These are phyloP conservation scores for Molossus molossus DNA, from an alignment of 2,797 vertebrate genomes.

Conservation along the genomic window DNA sequence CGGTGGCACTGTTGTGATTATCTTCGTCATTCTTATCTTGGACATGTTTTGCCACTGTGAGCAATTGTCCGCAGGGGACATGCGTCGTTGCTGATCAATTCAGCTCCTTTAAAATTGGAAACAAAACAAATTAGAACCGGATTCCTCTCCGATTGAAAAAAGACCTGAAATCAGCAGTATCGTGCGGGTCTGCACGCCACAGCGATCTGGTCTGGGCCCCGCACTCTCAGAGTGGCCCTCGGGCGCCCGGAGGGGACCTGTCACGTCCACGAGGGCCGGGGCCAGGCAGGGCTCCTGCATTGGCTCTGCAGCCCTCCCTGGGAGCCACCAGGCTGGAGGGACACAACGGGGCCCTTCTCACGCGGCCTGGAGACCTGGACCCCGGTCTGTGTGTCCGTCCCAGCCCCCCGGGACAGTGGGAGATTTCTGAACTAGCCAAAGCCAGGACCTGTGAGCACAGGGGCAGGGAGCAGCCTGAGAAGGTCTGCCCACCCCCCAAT, in stretches of 20 bases:
- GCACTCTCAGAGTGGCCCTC: background rate
- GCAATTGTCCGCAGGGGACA: slow-evolving; percentile 9
- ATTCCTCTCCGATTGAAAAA: background rate
- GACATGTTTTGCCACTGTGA: slow-evolving; percentile 18
- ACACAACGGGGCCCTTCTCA: background rate
- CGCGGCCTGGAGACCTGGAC: background rate
- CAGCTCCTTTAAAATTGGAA: slow-evolving; percentile 29
- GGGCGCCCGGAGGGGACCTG: background rate
- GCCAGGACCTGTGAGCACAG: background rate
- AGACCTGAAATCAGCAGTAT: background rate
- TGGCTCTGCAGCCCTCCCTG: background rate
- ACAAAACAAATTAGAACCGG: background rate
- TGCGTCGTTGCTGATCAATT: slow-evolving; percentile 10
- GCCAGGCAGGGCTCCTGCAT: background rate
- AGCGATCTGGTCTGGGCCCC: background rate
- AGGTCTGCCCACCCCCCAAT: background rate
- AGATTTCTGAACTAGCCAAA: background rate
- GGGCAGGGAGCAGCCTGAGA: background rate
- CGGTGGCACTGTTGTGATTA: background rate
- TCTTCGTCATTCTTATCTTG: slow-evolving; percentile 63
- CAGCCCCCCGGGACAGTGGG: background rate
- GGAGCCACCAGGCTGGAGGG: background rate
- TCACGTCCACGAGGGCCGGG: background rate
- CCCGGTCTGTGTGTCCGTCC: background rate
- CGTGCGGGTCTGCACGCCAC: background rate